Percentiles rank a stretch among this genome's conserved stretches.
phyloP scores from a whole-genome alignment of 2,888 invertebrate species.

The Aromia moschata region DNA sequence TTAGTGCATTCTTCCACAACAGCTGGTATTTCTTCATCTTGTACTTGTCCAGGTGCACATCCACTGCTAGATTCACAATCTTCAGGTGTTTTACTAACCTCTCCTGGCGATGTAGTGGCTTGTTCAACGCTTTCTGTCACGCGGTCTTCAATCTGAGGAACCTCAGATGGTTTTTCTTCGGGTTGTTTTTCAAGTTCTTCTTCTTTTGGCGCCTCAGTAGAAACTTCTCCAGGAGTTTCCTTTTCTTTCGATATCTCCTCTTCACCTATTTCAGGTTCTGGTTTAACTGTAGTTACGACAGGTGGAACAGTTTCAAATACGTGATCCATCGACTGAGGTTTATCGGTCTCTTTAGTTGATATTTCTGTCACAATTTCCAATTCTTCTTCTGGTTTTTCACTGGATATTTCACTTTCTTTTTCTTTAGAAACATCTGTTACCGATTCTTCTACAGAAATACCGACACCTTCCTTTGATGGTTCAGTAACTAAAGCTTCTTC shows the following conservation, averaged over 20 bases:
- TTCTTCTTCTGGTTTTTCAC: conserved; percentile 33
- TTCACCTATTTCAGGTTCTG: conserved; percentile 8
- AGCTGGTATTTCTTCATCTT: conserved; percentile 31
- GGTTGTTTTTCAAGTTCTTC: neutral
- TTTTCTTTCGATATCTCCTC: conserved; percentile 13
- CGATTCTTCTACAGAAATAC: conserved; percentile 21
- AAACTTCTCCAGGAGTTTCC: conserved; percentile 3
- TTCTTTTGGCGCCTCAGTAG: conserved; percentile 3
- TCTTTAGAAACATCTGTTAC: conserved; percentile 6
- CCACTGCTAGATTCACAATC: neutral
- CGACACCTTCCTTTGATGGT: neutral
- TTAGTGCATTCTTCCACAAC: conserved; percentile 35
- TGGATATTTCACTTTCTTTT: conserved; percentile 23
- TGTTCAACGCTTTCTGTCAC: too few relatives aligned
- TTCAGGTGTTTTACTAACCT: neutral
- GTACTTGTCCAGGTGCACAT: conserved; percentile 12
- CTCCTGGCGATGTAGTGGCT: neutral
- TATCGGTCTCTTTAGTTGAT: conserved; percentile 44
- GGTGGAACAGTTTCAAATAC: conserved; percentile 39
- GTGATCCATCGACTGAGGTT: conserved; percentile 48
- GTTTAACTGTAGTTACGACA: neutral
- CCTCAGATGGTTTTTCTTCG: neutral
- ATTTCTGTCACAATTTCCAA: conserved; percentile 46
- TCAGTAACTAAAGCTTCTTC: conserved; percentile 30
- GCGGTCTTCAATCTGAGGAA: neutral